These are phyloP conservation scores for Ptychoptera albimana DNA, from an alignment of 2,888 invertebrate species.

Conservation along the genomic window DNA sequence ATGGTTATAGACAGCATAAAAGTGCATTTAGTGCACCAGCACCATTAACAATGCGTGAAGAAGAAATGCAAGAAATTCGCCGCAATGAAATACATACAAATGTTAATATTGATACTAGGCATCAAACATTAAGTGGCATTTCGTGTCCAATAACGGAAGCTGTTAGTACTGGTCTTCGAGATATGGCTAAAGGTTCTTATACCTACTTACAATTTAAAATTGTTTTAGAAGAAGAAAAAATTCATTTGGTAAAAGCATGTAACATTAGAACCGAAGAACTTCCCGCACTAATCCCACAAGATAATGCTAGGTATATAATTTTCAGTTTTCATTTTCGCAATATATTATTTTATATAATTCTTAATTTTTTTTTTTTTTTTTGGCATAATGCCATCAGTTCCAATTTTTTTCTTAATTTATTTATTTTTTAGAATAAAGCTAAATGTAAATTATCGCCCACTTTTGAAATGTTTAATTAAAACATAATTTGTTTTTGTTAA, in stretches of 20 bases:
- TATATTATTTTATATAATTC: not conserved
- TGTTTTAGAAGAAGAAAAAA: constrained; percentile 73
- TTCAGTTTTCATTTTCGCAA: too few relatives aligned
- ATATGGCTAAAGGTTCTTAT: constrained; percentile 55
- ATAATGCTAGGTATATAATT: constrained; percentile 26
- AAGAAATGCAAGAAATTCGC: constrained; percentile 64
- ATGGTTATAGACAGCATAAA: constrained; percentile 68
- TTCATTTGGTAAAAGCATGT: constrained; percentile 62
- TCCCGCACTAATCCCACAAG: constrained; percentile 63
- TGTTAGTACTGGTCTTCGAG: constrained; percentile 56
- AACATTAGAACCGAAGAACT: constrained; percentile 52
- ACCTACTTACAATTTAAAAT: constrained; percentile 84
- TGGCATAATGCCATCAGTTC: too few relatives aligned
- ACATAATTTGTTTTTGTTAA: not conserved
- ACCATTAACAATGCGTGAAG: constrained; percentile 77
- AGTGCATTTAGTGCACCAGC: constrained; percentile 67
- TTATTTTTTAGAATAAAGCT: not conserved
- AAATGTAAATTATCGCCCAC: not conserved
- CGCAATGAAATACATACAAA: constrained; percentile 56
- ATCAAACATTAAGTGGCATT: constrained; percentile 82
- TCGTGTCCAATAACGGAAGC: constrained; percentile 75
- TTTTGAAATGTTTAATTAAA: not conserved
- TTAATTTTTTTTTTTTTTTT: not conserved
- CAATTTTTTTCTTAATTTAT: not conserved
- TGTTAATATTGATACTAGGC: constrained; percentile 65